A percentile compares a stretch with the other conserved stretches of the same genome.
Conservation (phyloP, 2,888 invertebrate genomes). For the Agelastica alni region DNA sequence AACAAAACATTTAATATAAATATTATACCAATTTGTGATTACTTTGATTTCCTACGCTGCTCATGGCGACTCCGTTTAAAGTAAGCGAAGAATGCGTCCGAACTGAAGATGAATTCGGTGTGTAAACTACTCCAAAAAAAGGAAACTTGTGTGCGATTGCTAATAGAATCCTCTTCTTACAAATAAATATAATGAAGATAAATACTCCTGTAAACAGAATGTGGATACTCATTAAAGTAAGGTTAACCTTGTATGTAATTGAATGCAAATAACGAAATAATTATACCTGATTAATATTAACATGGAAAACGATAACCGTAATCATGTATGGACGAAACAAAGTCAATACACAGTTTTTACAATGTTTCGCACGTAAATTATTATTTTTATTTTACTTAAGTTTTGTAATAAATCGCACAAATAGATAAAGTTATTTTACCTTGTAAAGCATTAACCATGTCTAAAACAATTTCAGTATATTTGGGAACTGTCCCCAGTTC, state of each 20-base stretch:
- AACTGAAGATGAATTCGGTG: constrained; percentile 12
- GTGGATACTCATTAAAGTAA: neutral
- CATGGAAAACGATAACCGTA: no score
- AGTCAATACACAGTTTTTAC: no score
- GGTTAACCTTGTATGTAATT: neutral
- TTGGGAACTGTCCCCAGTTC: constrained; percentile 58
- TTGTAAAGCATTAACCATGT: constrained; percentile 71
- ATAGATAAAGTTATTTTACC: no score
- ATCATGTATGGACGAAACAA: no score
- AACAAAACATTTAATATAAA: no score
- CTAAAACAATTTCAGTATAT: constrained; percentile 57
- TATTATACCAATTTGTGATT: constrained; percentile 3
- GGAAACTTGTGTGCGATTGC: constrained; percentile 17
- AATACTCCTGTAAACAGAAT: constrained; percentile 39
- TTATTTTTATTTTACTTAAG: no score
- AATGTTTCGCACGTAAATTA: no score
- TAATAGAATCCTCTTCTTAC: constrained; percentile 36
- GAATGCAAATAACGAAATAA: no score
- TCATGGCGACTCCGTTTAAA: constrained; percentile 19
- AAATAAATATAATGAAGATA: constrained; percentile 42
- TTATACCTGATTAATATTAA: no score
- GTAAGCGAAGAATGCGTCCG: constrained; percentile 25
- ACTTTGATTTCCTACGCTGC: constrained; percentile 3
- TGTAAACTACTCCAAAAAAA: constrained; percentile 1
- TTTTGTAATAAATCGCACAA: no score